Percentiles rank a stretch among this genome's conserved stretches.
Evolutionary conservation across 2,797 vertebrate genomes (phyloP).

Genomic region (Valencia hispanica): DNA sequence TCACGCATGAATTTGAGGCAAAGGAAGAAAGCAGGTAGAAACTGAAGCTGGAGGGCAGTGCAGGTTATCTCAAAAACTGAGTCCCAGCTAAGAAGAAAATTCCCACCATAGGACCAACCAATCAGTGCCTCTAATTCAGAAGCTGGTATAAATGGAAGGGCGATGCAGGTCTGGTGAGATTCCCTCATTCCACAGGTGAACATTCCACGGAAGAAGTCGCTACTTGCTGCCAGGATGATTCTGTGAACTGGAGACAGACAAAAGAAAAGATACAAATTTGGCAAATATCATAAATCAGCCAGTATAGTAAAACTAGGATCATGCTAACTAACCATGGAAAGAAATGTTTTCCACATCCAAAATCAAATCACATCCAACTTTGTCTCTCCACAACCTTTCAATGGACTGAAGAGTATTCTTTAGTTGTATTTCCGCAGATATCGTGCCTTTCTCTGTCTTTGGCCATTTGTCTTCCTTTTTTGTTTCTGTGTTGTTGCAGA

Average conservation of each 20-base stretch:
- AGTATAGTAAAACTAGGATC: not conserved
- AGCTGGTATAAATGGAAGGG: constrained; percentile 70
- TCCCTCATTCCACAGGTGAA: constrained; percentile 88
- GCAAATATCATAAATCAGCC: not conserved
- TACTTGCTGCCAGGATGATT: constrained; percentile 83
- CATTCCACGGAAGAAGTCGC: constrained; percentile 88
- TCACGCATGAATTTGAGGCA: constrained; percentile 83
- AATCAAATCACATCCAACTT: constrained; percentile 75
- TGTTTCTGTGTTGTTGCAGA: constrained; percentile 46
- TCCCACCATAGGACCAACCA: constrained; percentile 84
- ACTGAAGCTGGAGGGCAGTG: constrained; percentile 87
- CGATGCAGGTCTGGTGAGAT: constrained; percentile 71
- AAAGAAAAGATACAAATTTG: not conserved
- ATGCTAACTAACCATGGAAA: constrained; percentile 71
- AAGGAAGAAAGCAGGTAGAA: constrained; percentile 81
- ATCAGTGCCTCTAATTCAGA: constrained; percentile 82
- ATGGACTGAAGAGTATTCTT: constrained; percentile 60
- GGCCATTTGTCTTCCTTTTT: constrained; percentile 1
- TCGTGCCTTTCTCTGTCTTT: constrained; percentile 7
- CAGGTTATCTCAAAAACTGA: constrained; percentile 85
- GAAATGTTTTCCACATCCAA: constrained; percentile 66
- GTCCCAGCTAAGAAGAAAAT: constrained; percentile 82
- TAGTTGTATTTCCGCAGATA: constrained; percentile 53
- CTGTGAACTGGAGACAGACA: constrained; percentile 79
- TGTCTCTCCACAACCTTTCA: constrained; percentile 63